Evolutionary conservation across 1,140 invertebrate species (phyloP).

Genomic region (Drosophila sproati): DNA sequence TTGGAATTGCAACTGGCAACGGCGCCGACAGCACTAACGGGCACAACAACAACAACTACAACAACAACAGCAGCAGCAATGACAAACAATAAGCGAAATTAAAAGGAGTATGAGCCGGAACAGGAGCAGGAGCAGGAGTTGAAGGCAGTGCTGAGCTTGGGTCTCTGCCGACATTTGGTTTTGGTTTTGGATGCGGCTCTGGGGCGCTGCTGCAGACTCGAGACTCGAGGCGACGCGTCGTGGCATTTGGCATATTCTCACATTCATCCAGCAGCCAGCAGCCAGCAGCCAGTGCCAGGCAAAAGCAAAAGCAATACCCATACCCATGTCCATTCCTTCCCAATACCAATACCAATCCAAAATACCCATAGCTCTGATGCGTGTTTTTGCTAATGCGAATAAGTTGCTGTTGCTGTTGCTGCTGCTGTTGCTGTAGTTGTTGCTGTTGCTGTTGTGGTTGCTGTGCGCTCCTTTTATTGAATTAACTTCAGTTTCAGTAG

Average conservation of each 20-base stretch:
- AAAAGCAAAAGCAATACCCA: constrained; percentile 37
- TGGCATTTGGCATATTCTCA: constrained; percentile 79
- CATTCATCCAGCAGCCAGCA: constrained; percentile 63
- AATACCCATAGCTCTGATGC: constrained; percentile 50
- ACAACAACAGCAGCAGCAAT: constrained; percentile 28
- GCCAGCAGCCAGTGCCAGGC: constrained; percentile 37
- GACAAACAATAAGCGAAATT: constrained; percentile 72
- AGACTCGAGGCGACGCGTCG: constrained; percentile 40
- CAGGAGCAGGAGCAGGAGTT: constrained; percentile 8
- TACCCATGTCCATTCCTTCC: constrained; percentile 24
- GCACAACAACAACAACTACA: constrained; percentile 23
- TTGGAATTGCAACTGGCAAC: constrained; percentile 34
- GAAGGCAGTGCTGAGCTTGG: constrained; percentile 8
- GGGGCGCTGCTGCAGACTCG: constrained; percentile 21
- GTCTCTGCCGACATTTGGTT: constrained; percentile 36
- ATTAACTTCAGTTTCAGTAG: constrained; percentile 70
- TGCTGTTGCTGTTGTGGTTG: constrained; percentile 46
- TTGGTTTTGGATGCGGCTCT: constrained; percentile 28
- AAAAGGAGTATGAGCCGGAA: constrained; percentile 44
- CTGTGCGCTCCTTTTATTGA: constrained; percentile 63
- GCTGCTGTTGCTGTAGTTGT: constrained; percentile 21
- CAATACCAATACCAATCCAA: constrained; percentile 22
- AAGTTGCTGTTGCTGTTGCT: constrained; percentile 60
- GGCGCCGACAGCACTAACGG: constrained; percentile 30
- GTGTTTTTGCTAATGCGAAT: constrained; percentile 80